Evolutionary conservation across 2,888 invertebrate genomes (phyloP), one percentile per base, ranked within the genome.

Genomic region (Lasioglossum morio): DNA sequence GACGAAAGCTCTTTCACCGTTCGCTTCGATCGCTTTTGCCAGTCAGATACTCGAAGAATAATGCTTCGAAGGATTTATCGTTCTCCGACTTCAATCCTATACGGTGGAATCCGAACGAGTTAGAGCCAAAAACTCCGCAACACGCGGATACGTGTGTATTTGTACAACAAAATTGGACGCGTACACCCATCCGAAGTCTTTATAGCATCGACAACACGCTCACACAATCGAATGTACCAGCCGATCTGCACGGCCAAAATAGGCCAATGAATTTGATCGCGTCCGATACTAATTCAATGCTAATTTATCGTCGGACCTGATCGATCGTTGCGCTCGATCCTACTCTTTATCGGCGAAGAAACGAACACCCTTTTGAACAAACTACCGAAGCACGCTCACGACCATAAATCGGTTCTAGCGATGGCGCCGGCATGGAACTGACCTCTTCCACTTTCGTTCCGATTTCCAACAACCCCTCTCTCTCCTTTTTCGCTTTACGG

Each of bases 241-340:
- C n/a, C 12, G 48, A 37, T 40, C 46, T 23, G 10, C 57, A 43
- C 57, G 60, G 46, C 43, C 19, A 57, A 72, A 79, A 60, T 81
- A 69, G 77, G 79, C 84, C 89, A 89, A 88, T 88, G 88, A 89
- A 92, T 90, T 90, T 88, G 87, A 88, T 82, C 89, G 84, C 80
- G 87, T 80, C 80, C 89, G 89, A 87, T 84, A 89, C 87, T 91
- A 90, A 90, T 87, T 91, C 88, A 86, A 88, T 82, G 90, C 86
- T 92, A 92, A 92, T 92, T 92, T 92, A 92, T 92, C 81, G 89
- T 81, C 75, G 57, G 53, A 72, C 70, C 75, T 86, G 88, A 90
- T 90, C 88, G 83, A 91, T 88, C 86, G 89, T 79, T 75, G 40
- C 72, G 72, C 74, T 80, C 82, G 86, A 85, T 83, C 83, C 63